Evolutionary conservation across 2,113 vertebrate species (phyloP).

Genomic region (Columba janthina): DNA sequence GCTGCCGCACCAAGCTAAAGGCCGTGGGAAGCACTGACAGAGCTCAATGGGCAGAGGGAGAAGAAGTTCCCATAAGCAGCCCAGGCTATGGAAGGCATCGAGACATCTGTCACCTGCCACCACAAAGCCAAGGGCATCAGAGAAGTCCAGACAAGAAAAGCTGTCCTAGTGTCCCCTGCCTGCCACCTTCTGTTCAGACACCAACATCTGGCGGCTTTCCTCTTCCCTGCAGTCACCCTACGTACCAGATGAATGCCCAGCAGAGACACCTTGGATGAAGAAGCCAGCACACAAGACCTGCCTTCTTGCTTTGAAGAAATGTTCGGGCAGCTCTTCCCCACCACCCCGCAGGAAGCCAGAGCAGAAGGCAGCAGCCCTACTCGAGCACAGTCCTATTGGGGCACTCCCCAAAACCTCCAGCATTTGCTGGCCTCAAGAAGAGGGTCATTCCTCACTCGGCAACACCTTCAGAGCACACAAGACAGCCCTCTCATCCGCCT

Average conservation of each 20-base stretch:
- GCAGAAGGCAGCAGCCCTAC: not conserved
- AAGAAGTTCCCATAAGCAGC: not conserved
- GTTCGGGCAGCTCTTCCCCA: not conserved
- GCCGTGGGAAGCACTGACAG: constrained; percentile 18
- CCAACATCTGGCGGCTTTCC: not conserved
- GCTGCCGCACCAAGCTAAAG: not conserved
- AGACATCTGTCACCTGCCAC: not conserved
- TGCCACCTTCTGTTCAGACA: not conserved
- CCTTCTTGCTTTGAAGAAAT: not conserved
- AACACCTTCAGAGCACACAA: not conserved
- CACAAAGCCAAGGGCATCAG: not conserved
- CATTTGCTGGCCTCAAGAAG: not conserved
- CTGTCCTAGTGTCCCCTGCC: not conserved
- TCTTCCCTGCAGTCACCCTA: not conserved
- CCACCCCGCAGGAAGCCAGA: not conserved
- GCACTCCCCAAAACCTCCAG: not conserved
- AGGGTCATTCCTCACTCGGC: not conserved
- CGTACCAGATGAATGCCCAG: not conserved
- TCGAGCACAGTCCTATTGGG: not conserved
- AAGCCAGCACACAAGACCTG: not conserved
- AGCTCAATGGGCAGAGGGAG: not conserved
- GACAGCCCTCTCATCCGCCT: not conserved
- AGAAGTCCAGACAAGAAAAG: not conserved
- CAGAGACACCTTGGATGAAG: not conserved
- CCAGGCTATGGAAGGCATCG: not conserved